These are phyloP conservation scores for Montipora capitata DNA, from an alignment of 92 coral and sea anemone genomes.

Conservation along the genomic window DNA sequence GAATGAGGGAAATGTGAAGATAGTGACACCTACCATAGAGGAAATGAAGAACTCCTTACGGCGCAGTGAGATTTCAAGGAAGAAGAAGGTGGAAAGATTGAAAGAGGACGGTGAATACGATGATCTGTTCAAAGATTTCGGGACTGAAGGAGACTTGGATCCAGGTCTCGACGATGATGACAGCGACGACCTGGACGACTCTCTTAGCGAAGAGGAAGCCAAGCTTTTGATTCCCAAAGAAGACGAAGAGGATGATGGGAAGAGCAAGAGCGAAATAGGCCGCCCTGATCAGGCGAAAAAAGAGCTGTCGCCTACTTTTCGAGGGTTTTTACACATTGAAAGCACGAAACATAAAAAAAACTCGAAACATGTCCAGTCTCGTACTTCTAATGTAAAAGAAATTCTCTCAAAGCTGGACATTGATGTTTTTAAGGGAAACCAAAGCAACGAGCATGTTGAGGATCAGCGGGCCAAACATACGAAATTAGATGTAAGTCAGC, in stretches of 20 bases:
- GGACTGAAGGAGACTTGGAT: slow-evolving; percentile 36
- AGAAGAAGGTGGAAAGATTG: not conserved
- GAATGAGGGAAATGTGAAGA: not conserved
- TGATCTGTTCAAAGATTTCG: slow-evolving; percentile 43
- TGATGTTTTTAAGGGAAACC: slow-evolving; percentile 66
- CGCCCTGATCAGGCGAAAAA: not conserved
- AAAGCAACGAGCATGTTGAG: slow-evolving; percentile 27
- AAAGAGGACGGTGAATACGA: slow-evolving; percentile 37
- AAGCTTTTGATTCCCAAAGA: slow-evolving; percentile 18
- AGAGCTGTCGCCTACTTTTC: slow-evolving; percentile 3
- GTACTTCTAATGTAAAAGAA: slow-evolving; percentile 51
- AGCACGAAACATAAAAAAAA: not conserved
- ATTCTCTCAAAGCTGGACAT: slow-evolving; percentile 75
- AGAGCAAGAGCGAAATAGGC: slow-evolving; percentile 34
- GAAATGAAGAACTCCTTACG: not conserved
- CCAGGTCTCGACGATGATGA: slow-evolving; percentile 50
- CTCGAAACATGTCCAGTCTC: not conserved
- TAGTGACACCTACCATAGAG: slow-evolving; percentile 12
- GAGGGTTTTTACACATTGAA: not conserved
- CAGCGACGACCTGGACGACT: slow-evolving; percentile 30
- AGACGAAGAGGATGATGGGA: slow-evolving; percentile 2
- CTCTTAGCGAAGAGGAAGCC: slow-evolving; percentile 36
- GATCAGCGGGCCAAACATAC: not conserved
- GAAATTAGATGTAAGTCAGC: not conserved
- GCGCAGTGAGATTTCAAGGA: slow-evolving; percentile 32